These are phyloP conservation scores for Desmodus rotundus DNA, from an alignment of 2,113 vertebrate species.

Conservation along the genomic window DNA sequence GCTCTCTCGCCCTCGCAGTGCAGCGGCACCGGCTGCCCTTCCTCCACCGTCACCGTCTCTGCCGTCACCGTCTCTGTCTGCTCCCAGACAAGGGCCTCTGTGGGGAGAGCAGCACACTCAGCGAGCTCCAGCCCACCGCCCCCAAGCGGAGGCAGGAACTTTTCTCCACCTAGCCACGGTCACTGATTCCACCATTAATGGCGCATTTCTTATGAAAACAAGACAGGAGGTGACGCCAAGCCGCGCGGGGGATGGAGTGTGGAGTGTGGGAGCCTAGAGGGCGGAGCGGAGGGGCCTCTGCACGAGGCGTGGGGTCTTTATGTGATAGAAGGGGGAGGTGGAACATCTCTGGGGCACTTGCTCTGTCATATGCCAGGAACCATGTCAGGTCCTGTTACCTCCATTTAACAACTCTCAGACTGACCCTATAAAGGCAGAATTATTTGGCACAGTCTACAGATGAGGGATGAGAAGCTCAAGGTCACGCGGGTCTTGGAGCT, in stretches of 20 bases:
- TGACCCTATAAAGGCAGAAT: neutral
- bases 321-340: neutral
- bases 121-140: too few relatives aligned
- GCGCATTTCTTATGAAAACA: neutral
- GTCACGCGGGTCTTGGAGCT: neutral
- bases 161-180: too few relatives aligned
- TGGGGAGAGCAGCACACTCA: too few relatives aligned
- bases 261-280: too few relatives aligned
- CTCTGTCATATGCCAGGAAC: neutral
- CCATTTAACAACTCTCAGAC: neutral
- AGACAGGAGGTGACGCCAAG: neutral
- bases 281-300: neutral
- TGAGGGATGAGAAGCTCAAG: neutral
- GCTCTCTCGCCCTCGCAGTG: neutral
- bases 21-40: conserved; percentile 44
- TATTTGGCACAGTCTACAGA: neutral
- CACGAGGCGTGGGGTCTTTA: neutral
- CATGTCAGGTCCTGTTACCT: too few relatives aligned
- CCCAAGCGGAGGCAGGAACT: too few relatives aligned
- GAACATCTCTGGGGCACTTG: neutral
- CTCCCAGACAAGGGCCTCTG: too few relatives aligned
- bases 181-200: too few relatives aligned
- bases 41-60: conserved; percentile 12
- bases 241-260: too few relatives aligned
- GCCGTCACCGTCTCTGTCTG: too few relatives aligned